A percentile compares a stretch with the other conserved stretches of the same genome.
These are phyloP conservation scores for Sebastiscus tertius DNA, from an alignment of 2,797 vertebrate species.

Conservation along the genomic window DNA sequence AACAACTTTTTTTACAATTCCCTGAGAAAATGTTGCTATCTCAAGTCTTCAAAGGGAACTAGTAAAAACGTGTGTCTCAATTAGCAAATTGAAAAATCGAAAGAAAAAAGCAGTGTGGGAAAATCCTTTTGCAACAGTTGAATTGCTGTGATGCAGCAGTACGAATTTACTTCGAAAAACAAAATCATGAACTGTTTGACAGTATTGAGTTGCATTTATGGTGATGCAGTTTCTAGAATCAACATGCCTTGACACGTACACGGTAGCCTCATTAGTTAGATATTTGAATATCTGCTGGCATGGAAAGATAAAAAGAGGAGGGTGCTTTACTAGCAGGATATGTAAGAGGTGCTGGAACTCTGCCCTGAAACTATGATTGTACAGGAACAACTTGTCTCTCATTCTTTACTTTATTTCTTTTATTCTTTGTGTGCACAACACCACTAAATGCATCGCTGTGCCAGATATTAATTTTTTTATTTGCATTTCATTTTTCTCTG, in stretches of 20 bases:
- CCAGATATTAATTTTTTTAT: neutral
- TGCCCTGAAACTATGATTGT: constrained; percentile 54
- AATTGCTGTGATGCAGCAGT: neutral
- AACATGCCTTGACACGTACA: constrained; percentile 6
- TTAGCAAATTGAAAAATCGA: neutral
- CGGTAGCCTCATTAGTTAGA: constrained; percentile 10
- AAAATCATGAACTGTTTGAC: neutral
- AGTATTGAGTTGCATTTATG: constrained; percentile 16
- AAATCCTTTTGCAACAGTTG: neutral
- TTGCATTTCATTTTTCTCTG: neutral
- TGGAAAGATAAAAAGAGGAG: constrained; percentile 23
- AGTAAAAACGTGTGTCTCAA: neutral
- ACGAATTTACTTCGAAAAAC: neutral
- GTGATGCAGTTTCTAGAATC: constrained; percentile 7
- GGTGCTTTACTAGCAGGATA: constrained; percentile 12
- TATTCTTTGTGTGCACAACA: neutral
- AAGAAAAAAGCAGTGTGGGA: neutral
- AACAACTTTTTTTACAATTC: neutral
- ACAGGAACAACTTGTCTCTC: constrained; percentile 58
- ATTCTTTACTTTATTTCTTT: neutral
- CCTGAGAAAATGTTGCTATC: neutral
- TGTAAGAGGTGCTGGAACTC: constrained; percentile 40
- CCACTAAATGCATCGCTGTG: neutral
- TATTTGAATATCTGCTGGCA: constrained; percentile 26
- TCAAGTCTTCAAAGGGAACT: neutral